A percentile compares a stretch with the other conserved stretches of the same genome.
Evolutionary conservation across 1,140 invertebrate species (phyloP).

Genomic region (Luehdorfia chinensis): DNA sequence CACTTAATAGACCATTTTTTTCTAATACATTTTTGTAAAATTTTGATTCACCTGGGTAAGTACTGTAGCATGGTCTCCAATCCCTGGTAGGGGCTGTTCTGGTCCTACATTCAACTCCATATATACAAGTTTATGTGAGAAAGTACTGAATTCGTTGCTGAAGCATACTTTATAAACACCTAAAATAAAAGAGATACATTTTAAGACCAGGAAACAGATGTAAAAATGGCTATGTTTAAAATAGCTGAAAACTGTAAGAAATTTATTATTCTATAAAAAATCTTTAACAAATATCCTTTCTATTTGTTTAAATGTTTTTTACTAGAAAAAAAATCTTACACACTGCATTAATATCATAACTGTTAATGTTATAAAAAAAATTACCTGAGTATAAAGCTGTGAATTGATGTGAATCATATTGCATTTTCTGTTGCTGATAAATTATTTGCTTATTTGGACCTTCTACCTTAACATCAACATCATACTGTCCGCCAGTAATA

Average conservation of each 20-base stretch:
- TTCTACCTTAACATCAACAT: constrained; percentile 96
- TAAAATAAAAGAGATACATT: constrained; percentile 31
- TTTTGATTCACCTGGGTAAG: constrained; percentile 90
- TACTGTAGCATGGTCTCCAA: constrained; percentile 94
- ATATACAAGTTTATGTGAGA: constrained; percentile 99
- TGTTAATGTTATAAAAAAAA: too few species aligned
- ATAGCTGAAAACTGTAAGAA: too few species aligned
- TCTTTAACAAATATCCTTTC: too few species aligned
- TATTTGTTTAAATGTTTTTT: too few species aligned
- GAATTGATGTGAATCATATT: constrained; percentile 96
- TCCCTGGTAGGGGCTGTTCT: constrained; percentile 89
- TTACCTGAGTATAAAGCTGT: constrained; percentile 84
- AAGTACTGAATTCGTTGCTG: constrained; percentile 99
- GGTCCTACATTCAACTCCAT: constrained; percentile 99
- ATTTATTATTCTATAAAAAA: too few species aligned
- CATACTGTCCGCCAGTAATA: constrained; percentile 98
- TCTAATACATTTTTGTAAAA: background rate
- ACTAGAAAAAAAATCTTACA: too few species aligned
- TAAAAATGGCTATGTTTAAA: too few species aligned
- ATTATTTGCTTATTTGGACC: constrained; percentile 93
- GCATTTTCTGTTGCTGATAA: constrained; percentile 95
- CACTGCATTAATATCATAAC: too few species aligned
- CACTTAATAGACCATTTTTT: too few species aligned
- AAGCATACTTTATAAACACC: constrained; percentile 96
- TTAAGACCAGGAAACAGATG: too few species aligned